Percentiles rank a stretch among this genome's conserved stretches.
These are phyloP conservation scores for Ophraella communa DNA, from an alignment of 2,888 invertebrate species.

Conservation along the genomic window DNA sequence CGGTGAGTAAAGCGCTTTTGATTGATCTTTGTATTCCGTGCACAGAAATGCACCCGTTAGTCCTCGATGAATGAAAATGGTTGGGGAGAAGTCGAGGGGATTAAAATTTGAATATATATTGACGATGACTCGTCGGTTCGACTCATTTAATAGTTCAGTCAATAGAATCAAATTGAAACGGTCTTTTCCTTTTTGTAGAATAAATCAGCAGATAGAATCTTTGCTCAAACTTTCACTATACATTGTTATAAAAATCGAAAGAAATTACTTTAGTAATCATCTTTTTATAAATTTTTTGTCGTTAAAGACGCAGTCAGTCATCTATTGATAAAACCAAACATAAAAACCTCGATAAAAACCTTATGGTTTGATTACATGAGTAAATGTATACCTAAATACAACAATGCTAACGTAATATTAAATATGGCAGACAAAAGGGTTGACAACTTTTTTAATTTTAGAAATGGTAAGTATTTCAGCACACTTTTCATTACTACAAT, in stretches of 20 bases:
- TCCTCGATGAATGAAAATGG: conserved; percentile 17
- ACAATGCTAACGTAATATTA: too few relatives aligned
- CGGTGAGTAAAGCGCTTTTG: conserved; percentile 47
- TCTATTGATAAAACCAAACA: too few relatives aligned
- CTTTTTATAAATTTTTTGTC: too few relatives aligned
- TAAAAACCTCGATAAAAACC: too few relatives aligned
- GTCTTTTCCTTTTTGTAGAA: background rate
- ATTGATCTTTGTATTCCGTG: conserved; percentile 56
- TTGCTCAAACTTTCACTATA: background rate
- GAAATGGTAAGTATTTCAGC: too few relatives aligned
- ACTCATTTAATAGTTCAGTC: conserved; percentile 37
- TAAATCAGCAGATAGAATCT: background rate
- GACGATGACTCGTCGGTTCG: conserved; percentile 53
- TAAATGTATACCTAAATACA: too few relatives aligned
- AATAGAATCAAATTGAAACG: conserved; percentile 1
- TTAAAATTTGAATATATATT: conserved; percentile 59
- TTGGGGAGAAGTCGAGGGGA: conserved; percentile 47
- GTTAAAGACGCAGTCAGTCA: too few relatives aligned
- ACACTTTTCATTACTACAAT: too few relatives aligned
- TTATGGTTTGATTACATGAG: too few relatives aligned
- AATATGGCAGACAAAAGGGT: too few relatives aligned
- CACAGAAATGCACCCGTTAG: conserved; percentile 48
- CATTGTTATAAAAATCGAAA: background rate
- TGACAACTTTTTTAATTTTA: too few relatives aligned
- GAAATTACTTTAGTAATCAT: background rate